A percentile compares a stretch with the other conserved stretches of the same genome.
phyloP scores from a whole-genome alignment of 23 tunicate species.

The Trididemnum nubilum region DNA sequence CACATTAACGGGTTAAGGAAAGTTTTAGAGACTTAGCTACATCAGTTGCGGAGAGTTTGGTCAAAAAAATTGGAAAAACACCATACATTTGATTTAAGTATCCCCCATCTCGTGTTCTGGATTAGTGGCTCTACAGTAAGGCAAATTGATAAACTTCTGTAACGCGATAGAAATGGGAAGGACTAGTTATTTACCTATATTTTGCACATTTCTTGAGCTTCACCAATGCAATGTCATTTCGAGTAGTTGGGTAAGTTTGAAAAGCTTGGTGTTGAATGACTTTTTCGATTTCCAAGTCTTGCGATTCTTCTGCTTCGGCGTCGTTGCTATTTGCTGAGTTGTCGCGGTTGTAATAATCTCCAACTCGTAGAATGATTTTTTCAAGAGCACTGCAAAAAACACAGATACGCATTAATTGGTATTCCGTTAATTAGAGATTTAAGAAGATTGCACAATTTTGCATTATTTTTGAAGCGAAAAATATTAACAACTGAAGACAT shows the following conservation, averaged over 20 bases:
- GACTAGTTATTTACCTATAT: constrained; percentile 1
- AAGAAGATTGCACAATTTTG: no score
- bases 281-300: constrained; percentile 15
- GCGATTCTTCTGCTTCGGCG: not conserved
- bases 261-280: not conserved
- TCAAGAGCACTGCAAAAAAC: constrained; percentile 1
- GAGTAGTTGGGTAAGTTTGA: not conserved
- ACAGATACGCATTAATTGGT: not conserved
- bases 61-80: no score
- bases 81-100: no score
- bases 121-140: no score
- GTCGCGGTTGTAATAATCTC: constrained; percentile 34
- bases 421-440: no score
- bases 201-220: constrained; percentile 9
- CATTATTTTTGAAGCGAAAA: no score
- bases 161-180: no score
- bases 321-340: not conserved
- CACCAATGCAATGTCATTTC: constrained; percentile 22
- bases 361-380: constrained; percentile 6
- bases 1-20: not conserved
- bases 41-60: no score
- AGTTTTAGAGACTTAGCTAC: no score
- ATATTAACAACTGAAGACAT: no score
- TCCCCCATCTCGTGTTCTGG: no score
- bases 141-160: no score